These are phyloP conservation scores for Mimas tiliae DNA, from an alignment of 2,888 invertebrate species.

Conservation along the genomic window DNA sequence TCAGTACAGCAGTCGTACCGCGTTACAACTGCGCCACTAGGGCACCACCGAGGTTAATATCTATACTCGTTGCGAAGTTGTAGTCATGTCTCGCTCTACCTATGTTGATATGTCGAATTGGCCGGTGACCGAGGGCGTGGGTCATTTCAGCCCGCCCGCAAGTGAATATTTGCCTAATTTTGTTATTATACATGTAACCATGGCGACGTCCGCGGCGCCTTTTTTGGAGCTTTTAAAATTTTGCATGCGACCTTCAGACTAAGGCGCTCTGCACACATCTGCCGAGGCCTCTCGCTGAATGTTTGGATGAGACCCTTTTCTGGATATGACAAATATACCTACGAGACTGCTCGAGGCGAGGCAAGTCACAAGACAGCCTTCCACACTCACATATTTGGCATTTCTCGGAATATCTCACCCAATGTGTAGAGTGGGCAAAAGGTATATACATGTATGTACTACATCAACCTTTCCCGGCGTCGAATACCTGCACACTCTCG, in stretches of 20 bases:
- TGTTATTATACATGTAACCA: constrained; percentile 69
- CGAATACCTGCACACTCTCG: constrained; percentile 24
- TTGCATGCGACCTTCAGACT: constrained; percentile 34
- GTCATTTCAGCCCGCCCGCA: constrained; percentile 40
- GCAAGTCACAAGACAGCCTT: no score
- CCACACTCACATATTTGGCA: no score
- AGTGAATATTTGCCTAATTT: constrained; percentile 67
- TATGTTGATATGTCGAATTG: constrained; percentile 2
- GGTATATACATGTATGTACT: neutral
- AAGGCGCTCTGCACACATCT: no score
- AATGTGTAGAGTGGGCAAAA: no score
- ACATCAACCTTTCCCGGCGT: constrained; percentile 27
- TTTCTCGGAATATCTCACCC: no score
- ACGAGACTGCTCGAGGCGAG: no score
- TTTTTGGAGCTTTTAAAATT: constrained; percentile 34
- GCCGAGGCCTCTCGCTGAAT: no score
- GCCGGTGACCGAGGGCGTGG: constrained; percentile 37
- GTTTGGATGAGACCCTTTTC: no score
- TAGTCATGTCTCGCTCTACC: neutral
- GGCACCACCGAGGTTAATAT: no score
- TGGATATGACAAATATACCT: no score
- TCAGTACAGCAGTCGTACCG: no score
- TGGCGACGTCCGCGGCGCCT: constrained; percentile 46
- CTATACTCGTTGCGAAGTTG: neutral
- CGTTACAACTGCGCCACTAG: no score